Evolutionary conservation across 1,140 invertebrate species (phyloP).

Genomic region (Araneus ventricosus): DNA sequence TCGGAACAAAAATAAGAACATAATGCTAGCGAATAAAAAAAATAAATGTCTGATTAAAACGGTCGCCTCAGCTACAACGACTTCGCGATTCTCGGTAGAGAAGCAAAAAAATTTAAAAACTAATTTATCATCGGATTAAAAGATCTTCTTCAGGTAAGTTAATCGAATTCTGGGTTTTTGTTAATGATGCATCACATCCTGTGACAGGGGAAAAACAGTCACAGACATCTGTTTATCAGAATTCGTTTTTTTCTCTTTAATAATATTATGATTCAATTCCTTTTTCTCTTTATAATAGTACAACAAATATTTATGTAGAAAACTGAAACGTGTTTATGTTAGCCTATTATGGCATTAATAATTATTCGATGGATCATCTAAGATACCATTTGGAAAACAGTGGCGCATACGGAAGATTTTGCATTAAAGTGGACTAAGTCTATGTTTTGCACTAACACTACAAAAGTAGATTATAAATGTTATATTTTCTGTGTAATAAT

Average conservation of each 20-base stretch:
- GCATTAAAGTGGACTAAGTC: no score
- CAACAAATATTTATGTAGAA: no score
- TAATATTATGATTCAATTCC: background rate
- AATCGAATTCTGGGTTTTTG: background rate
- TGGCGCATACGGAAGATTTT: no score
- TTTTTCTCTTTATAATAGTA: no score
- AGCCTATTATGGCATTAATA: no score
- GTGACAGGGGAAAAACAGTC: background rate
- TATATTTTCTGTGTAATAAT: no score
- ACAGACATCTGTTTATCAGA: background rate
- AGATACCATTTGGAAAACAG: no score
- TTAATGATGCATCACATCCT: background rate
- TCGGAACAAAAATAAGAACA: background rate
- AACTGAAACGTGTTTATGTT: no score
- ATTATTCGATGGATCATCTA: no score
- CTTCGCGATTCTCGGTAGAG: background rate
- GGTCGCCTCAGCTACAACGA: background rate
- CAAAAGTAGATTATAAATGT: no score
- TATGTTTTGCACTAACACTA: no score
- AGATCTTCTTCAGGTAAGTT: background rate
- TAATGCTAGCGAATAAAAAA: background rate
- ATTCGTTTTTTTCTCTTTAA: background rate
- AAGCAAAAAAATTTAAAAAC: background rate
- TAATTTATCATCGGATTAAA: slow-evolving; percentile 3
- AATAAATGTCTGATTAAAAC: background rate